Base-by-base conservation (phyloP, 2,888 invertebrate species). In the Xestia rhomboidea region DNA sequence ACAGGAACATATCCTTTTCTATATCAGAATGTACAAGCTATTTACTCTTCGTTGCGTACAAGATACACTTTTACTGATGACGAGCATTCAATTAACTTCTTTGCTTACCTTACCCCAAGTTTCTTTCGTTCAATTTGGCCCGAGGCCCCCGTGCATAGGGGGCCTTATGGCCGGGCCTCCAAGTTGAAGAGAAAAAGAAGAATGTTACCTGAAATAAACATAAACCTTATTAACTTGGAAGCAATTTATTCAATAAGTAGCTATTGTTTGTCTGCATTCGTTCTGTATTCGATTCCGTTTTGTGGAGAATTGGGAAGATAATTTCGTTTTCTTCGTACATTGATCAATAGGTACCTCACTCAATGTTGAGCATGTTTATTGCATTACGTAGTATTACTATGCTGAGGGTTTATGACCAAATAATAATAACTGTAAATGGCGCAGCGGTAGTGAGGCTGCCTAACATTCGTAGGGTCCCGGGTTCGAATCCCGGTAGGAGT, bases 191-290 rank as follows among this genome's bases (percentile, higher is more conserved):
- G 63, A 46, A 13, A 54, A 34, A 62, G 30, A 63, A 69, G 63
- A 85, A 75, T 67, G 30, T 78, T 87, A 87, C 87, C 87, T 88
- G 88, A 74, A 87, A 86, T 66, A 88, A 75, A 87, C 62, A 68
- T 68, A 79, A 79, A 62, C 77, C 69, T 81, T 84, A 88, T 87
- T 88, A 88, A 85, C 34, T 71, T 80, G 30, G 51, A 73, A 51
- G 79, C 68, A 81, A 86, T 82, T 77, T 82, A 80, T 84, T 79
- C 68, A 79, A 84, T 84, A 81, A 77, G 76, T 67, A 63, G 24
- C 80, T 77, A 79, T 85, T 87, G 76, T 87, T 82, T 74, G 75
- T 81, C 41, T 77, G 72, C 62, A 79, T 5, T 60, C 18, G 5
- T 44, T 73, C 18, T 18, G 7, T 79, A 78, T 63, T 49, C n/a